phyloP scores from a whole-genome alignment of 2,113 vertebrate genomes.

The Leiothrix lutea region DNA sequence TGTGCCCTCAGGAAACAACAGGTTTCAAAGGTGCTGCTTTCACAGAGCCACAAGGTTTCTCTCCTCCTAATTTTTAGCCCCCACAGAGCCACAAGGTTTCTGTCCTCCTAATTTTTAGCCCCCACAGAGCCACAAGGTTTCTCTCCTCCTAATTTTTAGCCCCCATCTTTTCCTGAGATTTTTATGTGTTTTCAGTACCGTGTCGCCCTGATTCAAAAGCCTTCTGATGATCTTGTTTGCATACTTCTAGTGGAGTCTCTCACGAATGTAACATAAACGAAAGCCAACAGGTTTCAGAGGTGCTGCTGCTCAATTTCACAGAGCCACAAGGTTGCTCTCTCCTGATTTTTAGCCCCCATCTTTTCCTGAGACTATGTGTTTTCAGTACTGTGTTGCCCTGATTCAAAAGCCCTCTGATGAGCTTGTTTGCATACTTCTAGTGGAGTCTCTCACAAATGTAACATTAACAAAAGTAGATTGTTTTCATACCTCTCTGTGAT shows the following conservation, averaged over 20 bases:
- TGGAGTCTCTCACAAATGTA: no score
- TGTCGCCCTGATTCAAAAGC: no score
- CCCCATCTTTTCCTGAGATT: neutral
- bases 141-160: neutral
- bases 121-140: neutral
- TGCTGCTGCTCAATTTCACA: no score
- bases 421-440: no score
- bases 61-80: no score
- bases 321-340: neutral
- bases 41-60: neutral
- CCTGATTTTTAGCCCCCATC: neutral
- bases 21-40: neutral
- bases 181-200: neutral
- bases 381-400: neutral
- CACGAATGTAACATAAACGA: no score
- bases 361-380: neutral
- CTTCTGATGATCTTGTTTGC: no score
- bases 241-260: no score
- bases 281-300: no score
- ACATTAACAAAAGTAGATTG: no score
- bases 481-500: no score
- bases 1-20: rapidly evolving
- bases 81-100: neutral
- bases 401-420: no score
- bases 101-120: neutral